A percentile compares a stretch with the other conserved stretches of the same genome.
Conservation (phyloP, 2,113 vertebrate genomes). For the Myrmecophaga tridactyla region DNA sequence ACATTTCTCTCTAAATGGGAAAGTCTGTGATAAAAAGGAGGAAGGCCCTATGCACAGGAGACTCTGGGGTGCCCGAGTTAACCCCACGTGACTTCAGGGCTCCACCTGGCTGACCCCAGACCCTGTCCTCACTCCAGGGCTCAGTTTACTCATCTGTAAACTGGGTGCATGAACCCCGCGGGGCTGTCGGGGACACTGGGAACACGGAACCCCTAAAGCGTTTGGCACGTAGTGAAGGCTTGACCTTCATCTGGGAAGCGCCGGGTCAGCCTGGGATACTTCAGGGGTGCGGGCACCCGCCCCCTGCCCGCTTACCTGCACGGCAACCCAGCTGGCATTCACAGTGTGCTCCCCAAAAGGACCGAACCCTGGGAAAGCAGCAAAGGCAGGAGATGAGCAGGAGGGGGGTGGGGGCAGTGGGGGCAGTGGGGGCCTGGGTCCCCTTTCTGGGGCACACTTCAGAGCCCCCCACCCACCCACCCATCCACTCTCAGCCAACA, state of each 20-base stretch:
- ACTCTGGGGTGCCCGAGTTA: too few relatives aligned
- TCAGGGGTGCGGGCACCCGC: background rate
- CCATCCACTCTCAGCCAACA: too few relatives aligned
- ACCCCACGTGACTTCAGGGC: too few relatives aligned
- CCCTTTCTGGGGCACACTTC: background rate
- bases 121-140: background rate
- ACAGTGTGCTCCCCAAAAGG: slow-evolving; percentile 87
- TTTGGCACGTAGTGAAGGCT: too few relatives aligned
- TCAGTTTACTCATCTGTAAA: background rate
- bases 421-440: background rate
- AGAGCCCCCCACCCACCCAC: background rate
- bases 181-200: background rate
- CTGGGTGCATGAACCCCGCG: background rate
- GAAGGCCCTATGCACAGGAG: too few relatives aligned
- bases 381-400: too few relatives aligned
- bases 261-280: too few relatives aligned
- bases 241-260: too few relatives aligned
- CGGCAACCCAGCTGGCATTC: slow-evolving; percentile 89
- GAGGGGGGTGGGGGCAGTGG: too few relatives aligned
- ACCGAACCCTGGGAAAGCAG: slow-evolving; percentile 84
- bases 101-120: background rate
- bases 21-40: too few relatives aligned
- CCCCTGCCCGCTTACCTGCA: slow-evolving; percentile 82
- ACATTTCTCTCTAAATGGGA: too few relatives aligned
- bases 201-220: background rate